A percentile compares a stretch with the other conserved stretches of the same genome.
These are phyloP conservation scores for Hystrix cristata DNA, from an alignment of 2,113 vertebrate species.

Conservation along the genomic window DNA sequence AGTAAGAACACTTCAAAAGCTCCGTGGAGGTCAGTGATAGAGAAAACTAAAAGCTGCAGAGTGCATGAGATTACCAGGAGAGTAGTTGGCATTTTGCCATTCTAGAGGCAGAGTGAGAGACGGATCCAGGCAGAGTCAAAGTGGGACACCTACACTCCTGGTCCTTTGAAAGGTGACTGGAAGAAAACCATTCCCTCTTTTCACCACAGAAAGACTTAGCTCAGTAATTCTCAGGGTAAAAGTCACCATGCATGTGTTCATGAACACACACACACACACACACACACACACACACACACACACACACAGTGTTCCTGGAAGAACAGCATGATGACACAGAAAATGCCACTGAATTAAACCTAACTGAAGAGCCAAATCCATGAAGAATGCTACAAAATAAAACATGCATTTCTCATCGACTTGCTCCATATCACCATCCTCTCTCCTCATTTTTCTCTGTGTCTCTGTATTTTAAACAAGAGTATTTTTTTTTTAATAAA, in stretches of 20 bases:
- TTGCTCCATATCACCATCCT: neutral
- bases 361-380: neutral
- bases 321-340: conserved; percentile 65
- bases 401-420: neutral
- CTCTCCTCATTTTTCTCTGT: neutral
- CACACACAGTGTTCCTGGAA: neutral
- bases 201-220: conserved; percentile 17
- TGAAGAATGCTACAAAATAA: neutral
- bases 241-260: neutral
- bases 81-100: conserved; percentile 56
- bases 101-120: conserved; percentile 32
- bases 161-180: conserved; percentile 45
- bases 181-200: conserved; percentile 64
- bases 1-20: conserved; percentile 15
- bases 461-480: neutral
- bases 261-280: neutral
- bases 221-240: conserved; percentile 19
- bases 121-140: conserved; percentile 23
- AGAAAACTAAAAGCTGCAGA: neutral
- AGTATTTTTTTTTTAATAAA: conserved; percentile 38
- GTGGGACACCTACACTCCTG: conserved; percentile 42
- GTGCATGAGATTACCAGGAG: neutral
- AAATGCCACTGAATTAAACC: conserved; percentile 57
- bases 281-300: neutral
- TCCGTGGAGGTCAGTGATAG: neutral